These are phyloP conservation scores for Zaprionus lachaisei DNA, from an alignment of 1,140 invertebrate genomes.

Conservation along the genomic window DNA sequence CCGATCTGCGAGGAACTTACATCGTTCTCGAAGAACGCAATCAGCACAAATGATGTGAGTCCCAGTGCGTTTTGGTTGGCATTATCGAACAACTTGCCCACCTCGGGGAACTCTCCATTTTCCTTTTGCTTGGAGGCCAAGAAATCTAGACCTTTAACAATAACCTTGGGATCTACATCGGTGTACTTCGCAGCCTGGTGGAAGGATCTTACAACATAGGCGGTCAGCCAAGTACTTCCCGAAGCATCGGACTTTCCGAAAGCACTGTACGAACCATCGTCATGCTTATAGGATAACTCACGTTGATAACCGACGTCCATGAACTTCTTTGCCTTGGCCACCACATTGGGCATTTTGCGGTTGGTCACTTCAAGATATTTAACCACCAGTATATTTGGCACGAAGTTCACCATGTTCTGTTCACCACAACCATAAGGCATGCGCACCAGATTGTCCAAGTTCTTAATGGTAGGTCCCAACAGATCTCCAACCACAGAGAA, in stretches of 20 bases:
- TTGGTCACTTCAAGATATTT: conserved; percentile 87
- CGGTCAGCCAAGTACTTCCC: conserved; percentile 97
- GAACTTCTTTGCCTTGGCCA: conserved; percentile 88
- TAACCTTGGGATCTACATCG: conserved; percentile 90
- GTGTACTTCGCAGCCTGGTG: conserved; percentile 92
- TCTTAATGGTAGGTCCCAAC: conserved; percentile 90
- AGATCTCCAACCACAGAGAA: conserved; percentile 91
- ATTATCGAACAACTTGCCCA: conserved; percentile 87
- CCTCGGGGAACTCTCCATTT: conserved; percentile 93
- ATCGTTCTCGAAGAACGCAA: conserved; percentile 92
- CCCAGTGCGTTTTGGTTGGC: conserved; percentile 87
- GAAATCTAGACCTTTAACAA: conserved; percentile 91
- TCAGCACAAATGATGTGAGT: conserved; percentile 93
- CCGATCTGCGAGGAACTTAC: conserved; percentile 66
- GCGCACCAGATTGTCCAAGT: conserved; percentile 90
- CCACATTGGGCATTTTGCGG: conserved; percentile 54
- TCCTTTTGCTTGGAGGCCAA: conserved; percentile 86
- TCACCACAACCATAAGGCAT: conserved; percentile 97
- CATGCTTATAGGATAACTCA: conserved; percentile 94
- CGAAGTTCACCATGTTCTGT: conserved; percentile 97
- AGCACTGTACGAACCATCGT: conserved; percentile 97
- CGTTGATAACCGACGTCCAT: conserved; percentile 96
- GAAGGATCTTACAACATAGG: conserved; percentile 96
- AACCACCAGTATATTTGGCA: conserved; percentile 94
- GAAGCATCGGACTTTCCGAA: conserved; percentile 92